These are phyloP conservation scores for Aplysina aerophoba DNA, from an alignment of 37 sponge, comb jelly and placozoan genomes.

Conservation along the genomic window DNA sequence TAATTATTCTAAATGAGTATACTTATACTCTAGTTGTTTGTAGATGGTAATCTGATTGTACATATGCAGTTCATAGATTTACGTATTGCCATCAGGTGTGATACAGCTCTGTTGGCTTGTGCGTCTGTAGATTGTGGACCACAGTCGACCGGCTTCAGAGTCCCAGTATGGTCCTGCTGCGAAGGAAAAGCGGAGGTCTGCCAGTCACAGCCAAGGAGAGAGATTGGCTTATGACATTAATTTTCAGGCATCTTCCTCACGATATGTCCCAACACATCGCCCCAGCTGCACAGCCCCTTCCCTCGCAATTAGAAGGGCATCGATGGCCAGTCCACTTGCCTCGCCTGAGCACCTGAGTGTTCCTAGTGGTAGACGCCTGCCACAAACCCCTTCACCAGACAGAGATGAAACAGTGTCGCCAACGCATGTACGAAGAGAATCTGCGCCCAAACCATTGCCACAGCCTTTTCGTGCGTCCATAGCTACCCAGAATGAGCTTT, in stretches of 20 bases:
- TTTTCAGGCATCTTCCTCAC: not conserved
- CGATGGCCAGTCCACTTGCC: constrained; percentile 30
- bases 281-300: constrained; percentile 28
- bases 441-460: constrained; percentile 77
- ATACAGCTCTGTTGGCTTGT: too few relatives aligned
- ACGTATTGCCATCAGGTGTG: too few relatives aligned
- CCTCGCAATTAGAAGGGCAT: constrained; percentile 24
- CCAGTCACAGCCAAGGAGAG: not conserved
- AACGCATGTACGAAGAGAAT: constrained; percentile 44
- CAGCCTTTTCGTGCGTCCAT: constrained; percentile 53
- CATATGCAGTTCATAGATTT: too few relatives aligned
- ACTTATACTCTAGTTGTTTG: too few relatives aligned
- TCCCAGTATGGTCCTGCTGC: too few relatives aligned
- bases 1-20: too few relatives aligned
- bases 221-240: not conserved
- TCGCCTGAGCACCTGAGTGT: not conserved
- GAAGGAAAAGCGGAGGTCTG: too few relatives aligned
- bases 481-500: constrained; percentile 11
- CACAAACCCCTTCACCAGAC: constrained; percentile 12
- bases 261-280: not conserved
- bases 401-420: not conserved
- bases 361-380: not conserved
- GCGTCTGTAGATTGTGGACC: too few relatives aligned
- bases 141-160: too few relatives aligned
- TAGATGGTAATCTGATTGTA: too few relatives aligned